phyloP scores from a whole-genome alignment of 23 tunicate species.

The Ciona savignyi region DNA sequence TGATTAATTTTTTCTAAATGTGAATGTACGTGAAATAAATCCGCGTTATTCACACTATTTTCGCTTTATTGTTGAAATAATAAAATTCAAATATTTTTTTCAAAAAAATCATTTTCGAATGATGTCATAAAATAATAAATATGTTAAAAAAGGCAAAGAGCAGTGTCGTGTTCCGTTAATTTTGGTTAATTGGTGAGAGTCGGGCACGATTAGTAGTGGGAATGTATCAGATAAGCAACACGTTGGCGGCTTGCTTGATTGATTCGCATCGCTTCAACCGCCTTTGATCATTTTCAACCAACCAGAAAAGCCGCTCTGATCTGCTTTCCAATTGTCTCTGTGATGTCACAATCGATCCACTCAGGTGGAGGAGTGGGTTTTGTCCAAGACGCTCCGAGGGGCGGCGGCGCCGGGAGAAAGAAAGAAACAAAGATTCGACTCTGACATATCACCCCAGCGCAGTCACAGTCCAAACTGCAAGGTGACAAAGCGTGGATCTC shows the following conservation, averaged over 20 bases:
- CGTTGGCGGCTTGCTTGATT: constrained; percentile 19
- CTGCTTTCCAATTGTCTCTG: constrained; percentile 38
- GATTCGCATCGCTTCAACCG: constrained; percentile 28
- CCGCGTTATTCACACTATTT: too few species aligned
- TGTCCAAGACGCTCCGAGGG: not conserved
- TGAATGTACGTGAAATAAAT: too few species aligned
- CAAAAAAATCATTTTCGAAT: too few species aligned
- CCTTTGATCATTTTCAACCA: constrained; percentile 70
- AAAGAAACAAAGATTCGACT: not conserved
- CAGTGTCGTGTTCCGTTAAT: too few species aligned
- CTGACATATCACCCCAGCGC: not conserved
- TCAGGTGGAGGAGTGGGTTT: constrained; percentile 16
- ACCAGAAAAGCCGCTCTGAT: constrained; percentile 71
- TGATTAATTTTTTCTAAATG: too few species aligned
- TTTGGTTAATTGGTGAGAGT: too few species aligned
- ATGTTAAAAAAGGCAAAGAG: too few species aligned
- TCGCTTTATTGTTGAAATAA: too few species aligned
- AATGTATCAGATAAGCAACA: not conserved
- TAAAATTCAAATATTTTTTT: too few species aligned
- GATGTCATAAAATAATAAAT: too few species aligned
- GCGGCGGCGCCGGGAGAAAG: not conserved
- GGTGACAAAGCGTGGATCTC: not conserved
- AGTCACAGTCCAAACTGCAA: not conserved
- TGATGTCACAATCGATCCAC: constrained; percentile 48
- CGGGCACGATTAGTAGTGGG: not conserved